A percentile compares a stretch with the other conserved stretches of the same genome.
Conservation (phyloP, 2,113 vertebrate species). For the Camelus dromedarius region DNA sequence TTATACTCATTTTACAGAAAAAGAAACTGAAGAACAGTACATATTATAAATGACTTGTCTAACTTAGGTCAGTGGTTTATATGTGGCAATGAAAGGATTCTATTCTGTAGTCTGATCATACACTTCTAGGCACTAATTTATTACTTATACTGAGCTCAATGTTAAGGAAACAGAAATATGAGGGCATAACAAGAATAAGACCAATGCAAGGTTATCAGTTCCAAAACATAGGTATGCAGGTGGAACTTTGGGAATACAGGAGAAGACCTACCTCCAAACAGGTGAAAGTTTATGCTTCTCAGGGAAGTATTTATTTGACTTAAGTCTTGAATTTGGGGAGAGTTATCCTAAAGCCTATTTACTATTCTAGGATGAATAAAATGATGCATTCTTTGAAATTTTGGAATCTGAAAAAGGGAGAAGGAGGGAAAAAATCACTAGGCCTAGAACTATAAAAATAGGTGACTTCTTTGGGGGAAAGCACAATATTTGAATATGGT, state of each 20-base stretch:
- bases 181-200: not conserved
- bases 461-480: not conserved
- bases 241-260: not conserved
- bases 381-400: not conserved
- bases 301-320: not conserved
- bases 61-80: not conserved
- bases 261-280: not conserved
- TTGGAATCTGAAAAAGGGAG: not conserved
- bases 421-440: not conserved
- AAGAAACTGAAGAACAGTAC: not conserved
- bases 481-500: not conserved
- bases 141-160: not conserved
- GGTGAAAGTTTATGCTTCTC: not conserved
- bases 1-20: not conserved
- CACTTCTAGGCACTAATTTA: not conserved
- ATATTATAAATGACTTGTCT: not conserved
- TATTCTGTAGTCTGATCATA: not conserved
- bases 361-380: not conserved
- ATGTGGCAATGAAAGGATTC: not conserved
- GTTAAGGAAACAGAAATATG: not conserved
- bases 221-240: not conserved
- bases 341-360: not conserved
- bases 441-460: not conserved
- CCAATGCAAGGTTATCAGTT: not conserved
- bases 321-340: not conserved